Conservation (phyloP, 2,888 invertebrate genomes). For the Allolobophora icterica region DNA sequence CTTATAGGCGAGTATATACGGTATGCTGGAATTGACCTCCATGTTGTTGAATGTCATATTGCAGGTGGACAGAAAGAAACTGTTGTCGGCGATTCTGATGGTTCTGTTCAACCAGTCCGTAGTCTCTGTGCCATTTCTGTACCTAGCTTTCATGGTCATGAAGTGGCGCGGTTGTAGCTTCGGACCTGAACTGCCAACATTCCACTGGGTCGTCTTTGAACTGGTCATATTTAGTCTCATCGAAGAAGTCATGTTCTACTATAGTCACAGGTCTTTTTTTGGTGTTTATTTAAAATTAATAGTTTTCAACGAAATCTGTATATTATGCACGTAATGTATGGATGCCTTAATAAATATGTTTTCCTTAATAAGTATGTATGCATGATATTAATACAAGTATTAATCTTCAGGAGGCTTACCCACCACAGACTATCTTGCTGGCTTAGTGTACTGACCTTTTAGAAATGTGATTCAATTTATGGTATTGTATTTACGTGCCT, state of each 20-base stretch:
- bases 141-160: conserved; percentile 73
- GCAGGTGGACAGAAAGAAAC: conserved; percentile 56
- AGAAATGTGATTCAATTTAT: neutral
- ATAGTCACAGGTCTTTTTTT: conserved; percentile 76
- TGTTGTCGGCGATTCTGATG: conserved; percentile 72
- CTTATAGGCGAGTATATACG: too few relatives aligned
- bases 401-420: neutral
- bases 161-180: conserved; percentile 73
- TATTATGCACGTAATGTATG: neutral
- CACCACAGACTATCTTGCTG: neutral
- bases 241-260: conserved; percentile 84
- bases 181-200: conserved; percentile 75
- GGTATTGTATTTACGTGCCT: neutral
- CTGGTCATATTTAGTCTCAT: conserved; percentile 77
- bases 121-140: conserved; percentile 74
- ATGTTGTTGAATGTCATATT: neutral
- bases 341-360: neutral
- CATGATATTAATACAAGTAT: neutral
- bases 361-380: neutral
- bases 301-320: neutral
- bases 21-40: too few relatives aligned
- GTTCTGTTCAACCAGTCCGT: conserved; percentile 79
- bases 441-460: neutral
- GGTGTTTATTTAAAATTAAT: conserved; percentile 28
- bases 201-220: conserved; percentile 79